Evolutionary conservation across 2,113 vertebrate genomes (phyloP).

Genomic region (Protomyctophum bolini): DNA sequence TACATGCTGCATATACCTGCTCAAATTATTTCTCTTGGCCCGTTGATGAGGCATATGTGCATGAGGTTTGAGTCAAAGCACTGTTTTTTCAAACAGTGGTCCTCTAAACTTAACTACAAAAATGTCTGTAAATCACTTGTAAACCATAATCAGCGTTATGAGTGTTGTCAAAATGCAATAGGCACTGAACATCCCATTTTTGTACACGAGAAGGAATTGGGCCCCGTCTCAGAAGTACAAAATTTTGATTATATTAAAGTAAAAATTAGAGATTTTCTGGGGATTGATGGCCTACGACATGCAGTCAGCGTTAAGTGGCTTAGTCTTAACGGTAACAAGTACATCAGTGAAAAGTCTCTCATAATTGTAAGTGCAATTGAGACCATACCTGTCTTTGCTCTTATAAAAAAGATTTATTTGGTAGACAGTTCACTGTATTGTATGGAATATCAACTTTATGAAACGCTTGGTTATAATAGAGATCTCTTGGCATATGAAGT

Average conservation of each 20-base stretch:
- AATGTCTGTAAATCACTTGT: too few species aligned
- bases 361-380: constrained; percentile 12
- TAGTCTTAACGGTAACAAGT: constrained; percentile 15
- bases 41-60: constrained; percentile 2
- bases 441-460: too few species aligned
- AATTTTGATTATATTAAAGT: constrained; percentile 10
- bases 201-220: too few species aligned
- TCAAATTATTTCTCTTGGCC: too few species aligned
- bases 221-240: constrained; percentile 3
- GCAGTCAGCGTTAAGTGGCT: constrained; percentile 17
- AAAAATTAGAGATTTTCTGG: constrained; percentile 20
- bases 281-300: constrained; percentile 20
- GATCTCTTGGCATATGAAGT: too few species aligned
- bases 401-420: too few species aligned
- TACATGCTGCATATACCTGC: constrained; percentile 21
- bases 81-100: not conserved
- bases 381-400: constrained; percentile 16
- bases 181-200: too few species aligned
- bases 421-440: too few species aligned
- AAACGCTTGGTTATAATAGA: too few species aligned
- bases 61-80: constrained; percentile 23
- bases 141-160: too few species aligned
- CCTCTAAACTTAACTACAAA: constrained; percentile 9
- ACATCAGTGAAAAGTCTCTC: constrained; percentile 7
- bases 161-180: too few species aligned